Evolutionary conservation across 2,797 vertebrate species (phyloP), one percentile per base, ranked within the genome.

Genomic region (Eurystomus glaucurus): DNA sequence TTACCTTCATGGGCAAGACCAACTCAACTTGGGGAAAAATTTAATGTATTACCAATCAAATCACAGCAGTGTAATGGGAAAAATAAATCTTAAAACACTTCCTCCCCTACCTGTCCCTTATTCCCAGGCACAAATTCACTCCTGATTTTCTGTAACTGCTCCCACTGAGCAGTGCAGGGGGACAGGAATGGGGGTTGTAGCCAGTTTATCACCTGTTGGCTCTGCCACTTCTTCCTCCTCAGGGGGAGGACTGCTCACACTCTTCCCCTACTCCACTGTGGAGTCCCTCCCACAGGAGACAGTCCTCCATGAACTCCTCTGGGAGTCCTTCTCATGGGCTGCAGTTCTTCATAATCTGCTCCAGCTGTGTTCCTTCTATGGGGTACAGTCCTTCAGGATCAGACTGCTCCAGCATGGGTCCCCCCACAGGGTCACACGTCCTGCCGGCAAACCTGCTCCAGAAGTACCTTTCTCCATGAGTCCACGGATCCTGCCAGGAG

Each of bases 131-230:
- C 28, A 45, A 6, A 8, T 66, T 46, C 29, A 35, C 11, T 65
- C 74, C 28, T 4, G 7, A 5, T 35, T 66, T 52, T n/a, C 19
- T 57, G 25, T 23, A 4, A 22, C 12, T 33, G 21, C 25, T 46
- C 41, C 25, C 14, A 10, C 4, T 6, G 4, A 21, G 43, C 5
- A 16, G 29, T 4, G 5, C 48, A 3, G 3, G 8, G 25, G 33
- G 20, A 21, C 25, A 18, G 61, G 17, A 50, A 14, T 16, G 13
- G 69, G 25, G 6, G 3, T 48, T 35, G 2, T 23, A 39, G 25
- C 37, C 28, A 15, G 31, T 65, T 31, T 46, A 10, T 33, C 51
- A 18, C 23, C 2, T 3, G 2, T 26, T 65, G 55, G 11, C 13
- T 12, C 3, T 77, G 58, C 18, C 5, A 1, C 13, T 66, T 41